These are phyloP conservation scores for Chrysoperla carnea DNA, from an alignment of 1,140 invertebrate genomes.

Conservation along the genomic window DNA sequence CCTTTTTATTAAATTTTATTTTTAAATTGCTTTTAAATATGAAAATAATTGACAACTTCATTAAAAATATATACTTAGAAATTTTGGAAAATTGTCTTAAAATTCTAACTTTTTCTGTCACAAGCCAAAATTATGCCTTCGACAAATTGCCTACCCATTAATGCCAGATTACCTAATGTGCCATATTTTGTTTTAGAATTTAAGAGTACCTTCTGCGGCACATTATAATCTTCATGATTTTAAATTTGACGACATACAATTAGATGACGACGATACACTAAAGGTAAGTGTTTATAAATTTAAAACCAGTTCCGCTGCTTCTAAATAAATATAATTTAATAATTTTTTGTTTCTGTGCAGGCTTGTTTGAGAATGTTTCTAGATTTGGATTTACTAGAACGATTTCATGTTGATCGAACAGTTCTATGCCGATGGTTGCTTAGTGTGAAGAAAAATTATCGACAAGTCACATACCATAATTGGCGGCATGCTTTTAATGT, in stretches of 20 bases:
- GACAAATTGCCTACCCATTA: too few relatives aligned
- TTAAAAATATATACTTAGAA: too few relatives aligned
- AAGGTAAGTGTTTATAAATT: conserved; percentile 31
- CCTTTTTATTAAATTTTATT: too few relatives aligned
- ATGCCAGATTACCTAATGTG: not conserved
- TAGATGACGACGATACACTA: conserved; percentile 72
- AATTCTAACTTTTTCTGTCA: too few relatives aligned
- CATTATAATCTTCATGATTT: conserved; percentile 70
- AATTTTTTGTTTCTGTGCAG: conserved; percentile 19
- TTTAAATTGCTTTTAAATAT: too few relatives aligned
- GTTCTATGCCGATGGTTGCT: conserved; percentile 79
- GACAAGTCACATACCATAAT: conserved; percentile 92
- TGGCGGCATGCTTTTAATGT: conserved; percentile 95
- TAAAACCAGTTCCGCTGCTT: not conserved
- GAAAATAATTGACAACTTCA: too few relatives aligned
- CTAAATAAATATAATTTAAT: not conserved
- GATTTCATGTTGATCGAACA: conserved; percentile 81
- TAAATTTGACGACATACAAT: conserved; percentile 70
- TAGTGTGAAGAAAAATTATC: conserved; percentile 92
- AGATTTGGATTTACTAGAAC: conserved; percentile 74
- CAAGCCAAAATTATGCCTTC: too few relatives aligned
- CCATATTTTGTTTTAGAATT: conserved; percentile 26
- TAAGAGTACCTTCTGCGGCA: conserved; percentile 64
- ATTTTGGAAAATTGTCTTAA: too few relatives aligned
- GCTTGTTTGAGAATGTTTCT: conserved; percentile 83